Base-by-base conservation (phyloP, 2,888 invertebrate genomes). In the Leucophenga montana region DNA sequence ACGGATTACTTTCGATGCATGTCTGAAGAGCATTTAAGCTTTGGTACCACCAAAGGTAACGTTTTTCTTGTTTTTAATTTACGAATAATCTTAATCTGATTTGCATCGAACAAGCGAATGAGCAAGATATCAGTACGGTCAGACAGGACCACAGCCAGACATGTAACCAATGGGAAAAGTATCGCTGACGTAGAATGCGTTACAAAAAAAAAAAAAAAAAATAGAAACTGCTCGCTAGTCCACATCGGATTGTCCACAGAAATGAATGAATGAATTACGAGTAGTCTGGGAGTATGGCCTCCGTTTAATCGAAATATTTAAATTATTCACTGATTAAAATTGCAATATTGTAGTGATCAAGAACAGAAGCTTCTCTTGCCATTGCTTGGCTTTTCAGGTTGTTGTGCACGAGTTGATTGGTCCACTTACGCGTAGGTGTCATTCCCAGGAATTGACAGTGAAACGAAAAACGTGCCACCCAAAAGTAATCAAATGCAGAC, bases 291-390 rank as follows among this genome's bases (percentile, higher is more conserved):
- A 39, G 39, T 39, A 27, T 39, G 39, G 39, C 9, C 39, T 39
- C 39, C 1, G 80, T 80, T 84, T 84, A 86, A 85, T 85, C 87
- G 81, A 81, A 85, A 86, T 87, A 86, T 87, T 86, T 85, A 87
- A 86, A 87, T 87, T 85, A 86, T 86, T 79, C 77, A 73, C 84
- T 86, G 86, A 86, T 87, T 87, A 87, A 87, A 86, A 83, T 80
- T 78, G 79, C 73, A 68, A 50, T 71, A 72, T 69, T 69, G 67
- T 67, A 50, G 50, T 50, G 50, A 50, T 50, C 50, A 16, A n/a
- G 16, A 13, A n/a, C 50, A 50, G 18, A 50, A 18, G 18, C 16
- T 50, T 6, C 46, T 0, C 16, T 18, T 33, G 1, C 0, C 50
- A 54, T 13, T 44, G 16, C 50, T 16, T 33, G 33, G 14, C 11